These are phyloP conservation scores for Troilus luridus DNA, from an alignment of 2,888 invertebrate species.

Conservation along the genomic window DNA sequence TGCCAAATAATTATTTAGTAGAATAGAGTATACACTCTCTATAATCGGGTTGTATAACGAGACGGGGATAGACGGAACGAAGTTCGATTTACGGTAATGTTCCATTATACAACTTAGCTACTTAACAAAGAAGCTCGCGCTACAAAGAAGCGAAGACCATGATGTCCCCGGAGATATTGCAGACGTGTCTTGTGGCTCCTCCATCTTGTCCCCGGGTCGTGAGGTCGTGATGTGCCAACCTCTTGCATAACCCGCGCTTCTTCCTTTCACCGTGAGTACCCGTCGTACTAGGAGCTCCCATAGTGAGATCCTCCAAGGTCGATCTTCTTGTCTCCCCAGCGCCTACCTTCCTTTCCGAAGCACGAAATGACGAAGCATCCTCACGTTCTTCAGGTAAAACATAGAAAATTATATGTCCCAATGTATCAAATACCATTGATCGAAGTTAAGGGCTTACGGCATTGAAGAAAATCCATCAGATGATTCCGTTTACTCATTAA, in stretches of 20 bases:
- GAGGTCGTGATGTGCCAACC: conserved; percentile 53
- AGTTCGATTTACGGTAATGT: neutral
- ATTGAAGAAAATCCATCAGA: neutral
- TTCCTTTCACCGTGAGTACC: conserved; percentile 35
- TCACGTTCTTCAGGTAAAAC: neutral
- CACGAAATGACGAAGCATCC: neutral
- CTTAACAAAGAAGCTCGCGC: conserved; percentile 20
- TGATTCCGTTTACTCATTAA: neutral
- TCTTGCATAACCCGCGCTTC: conserved; percentile 34
- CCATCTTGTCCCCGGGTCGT: conserved; percentile 47
- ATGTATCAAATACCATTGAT: neutral
- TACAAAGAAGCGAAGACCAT: neutral
- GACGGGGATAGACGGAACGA: neutral
- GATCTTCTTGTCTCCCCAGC: neutral
- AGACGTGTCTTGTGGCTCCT: conserved; percentile 9
- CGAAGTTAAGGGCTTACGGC: too few species aligned
- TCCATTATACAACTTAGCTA: conserved; percentile 24
- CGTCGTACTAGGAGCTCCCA: conserved; percentile 2
- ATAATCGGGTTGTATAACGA: neutral
- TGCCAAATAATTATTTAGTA: neutral
- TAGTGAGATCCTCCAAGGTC: neutral
- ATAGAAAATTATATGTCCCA: neutral
- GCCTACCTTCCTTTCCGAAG: neutral
- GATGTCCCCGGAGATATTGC: neutral
- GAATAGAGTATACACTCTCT: neutral